phyloP scores from a whole-genome alignment of 2,888 invertebrate genomes.

The Cepaea hortensis region DNA sequence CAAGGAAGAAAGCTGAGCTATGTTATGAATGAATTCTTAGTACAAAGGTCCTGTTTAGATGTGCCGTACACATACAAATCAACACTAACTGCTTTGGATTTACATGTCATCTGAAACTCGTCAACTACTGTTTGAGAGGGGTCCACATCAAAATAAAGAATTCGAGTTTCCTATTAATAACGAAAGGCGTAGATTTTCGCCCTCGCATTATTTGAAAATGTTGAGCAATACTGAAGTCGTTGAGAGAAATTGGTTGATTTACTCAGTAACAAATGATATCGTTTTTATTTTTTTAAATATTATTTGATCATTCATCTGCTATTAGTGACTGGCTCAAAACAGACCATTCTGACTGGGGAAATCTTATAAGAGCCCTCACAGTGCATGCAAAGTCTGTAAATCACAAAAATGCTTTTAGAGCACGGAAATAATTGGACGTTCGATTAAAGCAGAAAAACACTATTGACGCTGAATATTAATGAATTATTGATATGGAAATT shows the following conservation, averaged over 20 bases:
- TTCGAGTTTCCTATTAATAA: no score
- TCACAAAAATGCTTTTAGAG: not conserved
- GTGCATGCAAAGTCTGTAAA: slow-evolving; percentile 19
- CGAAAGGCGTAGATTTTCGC: no score
- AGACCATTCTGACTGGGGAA: slow-evolving; percentile 6
- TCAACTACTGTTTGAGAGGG: not conserved
- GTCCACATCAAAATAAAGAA: not conserved
- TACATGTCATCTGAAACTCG: no score
- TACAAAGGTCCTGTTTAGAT: slow-evolving; percentile 7
- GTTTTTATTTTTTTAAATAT: slow-evolving; percentile 5
- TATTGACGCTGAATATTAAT: not conserved
- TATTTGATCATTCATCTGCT: slow-evolving; percentile 8
- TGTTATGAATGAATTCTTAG: not conserved
- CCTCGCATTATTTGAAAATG: no score
- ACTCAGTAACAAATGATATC: no score
- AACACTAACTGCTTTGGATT: no score
- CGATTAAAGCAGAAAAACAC: not conserved
- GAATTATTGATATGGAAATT: not conserved
- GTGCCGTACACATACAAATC: no score
- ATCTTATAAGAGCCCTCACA: slow-evolving; percentile 4
- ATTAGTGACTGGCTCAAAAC: no score
- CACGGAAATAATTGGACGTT: not conserved
- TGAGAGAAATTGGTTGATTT: no score
- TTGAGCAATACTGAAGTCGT: no score
- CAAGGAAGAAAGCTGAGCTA: slow-evolving; percentile 3